Conservation (phyloP, 2,113 vertebrate genomes). For the Onychostoma macrolepis region DNA sequence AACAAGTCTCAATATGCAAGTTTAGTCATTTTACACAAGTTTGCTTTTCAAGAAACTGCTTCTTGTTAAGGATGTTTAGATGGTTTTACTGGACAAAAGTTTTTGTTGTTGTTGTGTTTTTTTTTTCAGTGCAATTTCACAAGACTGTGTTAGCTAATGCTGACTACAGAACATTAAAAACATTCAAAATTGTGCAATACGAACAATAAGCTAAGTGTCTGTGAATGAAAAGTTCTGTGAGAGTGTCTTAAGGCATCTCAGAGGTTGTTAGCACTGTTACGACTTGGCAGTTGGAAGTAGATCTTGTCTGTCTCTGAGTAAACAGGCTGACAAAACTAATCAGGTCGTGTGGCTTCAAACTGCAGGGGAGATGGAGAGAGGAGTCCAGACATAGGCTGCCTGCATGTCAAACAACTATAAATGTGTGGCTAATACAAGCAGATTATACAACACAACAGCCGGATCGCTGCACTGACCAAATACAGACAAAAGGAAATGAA, state of each 20-base stretch:
- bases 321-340: constrained; percentile 47
- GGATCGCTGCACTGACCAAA: constrained; percentile 41
- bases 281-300: constrained; percentile 32
- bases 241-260: neutral
- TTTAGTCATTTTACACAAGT: no score
- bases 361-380: constrained; percentile 21
- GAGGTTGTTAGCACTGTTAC: neutral
- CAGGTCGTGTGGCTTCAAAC: constrained; percentile 23
- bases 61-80: constrained; percentile 10
- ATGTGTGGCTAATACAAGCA: constrained; percentile 46
- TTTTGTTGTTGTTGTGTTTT: neutral
- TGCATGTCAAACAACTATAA: constrained; percentile 36
- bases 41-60: neutral
- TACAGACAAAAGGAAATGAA: constrained; percentile 43
- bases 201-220: neutral
- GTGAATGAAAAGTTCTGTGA: neutral
- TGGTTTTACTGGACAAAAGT: neutral
- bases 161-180: neutral
- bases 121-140: neutral
- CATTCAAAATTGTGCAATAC: neutral
- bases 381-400: constrained; percentile 26
- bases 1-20: neutral
- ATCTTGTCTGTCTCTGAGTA: constrained; percentile 30
- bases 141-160: neutral
- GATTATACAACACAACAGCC: neutral